These are phyloP conservation scores for Anser brachyrhynchus DNA, from an alignment of 2,113 vertebrate genomes.

Conservation along the genomic window DNA sequence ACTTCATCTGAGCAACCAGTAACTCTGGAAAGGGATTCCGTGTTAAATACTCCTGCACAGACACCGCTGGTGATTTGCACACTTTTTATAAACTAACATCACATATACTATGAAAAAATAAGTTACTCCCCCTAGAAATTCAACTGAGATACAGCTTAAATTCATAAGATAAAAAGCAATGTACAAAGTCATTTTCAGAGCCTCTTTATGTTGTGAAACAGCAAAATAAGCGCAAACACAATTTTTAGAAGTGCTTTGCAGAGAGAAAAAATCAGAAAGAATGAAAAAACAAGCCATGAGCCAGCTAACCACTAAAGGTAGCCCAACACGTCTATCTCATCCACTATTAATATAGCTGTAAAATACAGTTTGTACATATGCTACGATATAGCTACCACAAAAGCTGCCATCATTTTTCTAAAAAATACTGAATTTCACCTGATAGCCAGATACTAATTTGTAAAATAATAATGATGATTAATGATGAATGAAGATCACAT, in stretches of 20 bases:
- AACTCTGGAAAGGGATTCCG: background rate
- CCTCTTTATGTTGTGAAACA: background rate
- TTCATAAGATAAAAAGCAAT: background rate
- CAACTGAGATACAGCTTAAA: background rate
- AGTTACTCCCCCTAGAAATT: background rate
- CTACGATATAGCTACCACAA: background rate
- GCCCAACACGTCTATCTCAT: background rate
- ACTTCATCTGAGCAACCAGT: background rate
- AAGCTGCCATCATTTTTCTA: background rate
- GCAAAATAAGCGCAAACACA: background rate
- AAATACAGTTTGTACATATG: background rate
- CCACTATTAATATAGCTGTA: background rate
- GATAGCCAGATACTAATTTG: background rate
- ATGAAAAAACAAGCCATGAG: background rate
- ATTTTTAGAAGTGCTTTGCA: background rate
- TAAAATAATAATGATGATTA: background rate
- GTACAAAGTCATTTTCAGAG: background rate
- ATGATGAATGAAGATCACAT: background rate
- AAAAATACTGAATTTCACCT: background rate
- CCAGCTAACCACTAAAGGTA: background rate
- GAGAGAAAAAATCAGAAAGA: background rate
- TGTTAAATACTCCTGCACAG: background rate
- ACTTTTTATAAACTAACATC: background rate
- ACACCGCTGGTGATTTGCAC: background rate
- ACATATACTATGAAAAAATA: background rate